Conservation (phyloP, 2,113 vertebrate species). For the Paracanthobrama guichenoti region DNA sequence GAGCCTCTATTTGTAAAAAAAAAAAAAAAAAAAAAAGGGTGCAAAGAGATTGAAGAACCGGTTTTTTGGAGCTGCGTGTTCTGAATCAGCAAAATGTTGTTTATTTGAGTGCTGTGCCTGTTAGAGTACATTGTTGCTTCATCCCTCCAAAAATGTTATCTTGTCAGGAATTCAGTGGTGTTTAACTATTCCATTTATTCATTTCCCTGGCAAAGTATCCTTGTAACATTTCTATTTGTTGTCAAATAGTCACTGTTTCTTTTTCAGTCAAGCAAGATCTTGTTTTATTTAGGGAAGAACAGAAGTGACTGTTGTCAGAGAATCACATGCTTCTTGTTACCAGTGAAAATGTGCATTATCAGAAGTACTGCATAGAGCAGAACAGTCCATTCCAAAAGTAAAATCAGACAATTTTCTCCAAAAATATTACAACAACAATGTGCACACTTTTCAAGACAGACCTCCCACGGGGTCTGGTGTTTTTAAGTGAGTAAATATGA, state of each 20-base stretch:
- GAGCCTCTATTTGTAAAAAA: background rate
- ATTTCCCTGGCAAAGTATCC: background rate
- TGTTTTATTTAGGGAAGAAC: slow-evolving; percentile 1
- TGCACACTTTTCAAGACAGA: background rate
- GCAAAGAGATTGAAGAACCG: background rate
- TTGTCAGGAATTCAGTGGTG: background rate
- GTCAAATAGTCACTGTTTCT: background rate
- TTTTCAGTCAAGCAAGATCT: background rate
- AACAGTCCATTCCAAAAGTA: background rate
- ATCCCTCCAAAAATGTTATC: background rate
- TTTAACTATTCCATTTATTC: background rate
- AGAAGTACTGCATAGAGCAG: background rate
- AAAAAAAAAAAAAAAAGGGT: background rate
- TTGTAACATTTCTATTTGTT: background rate
- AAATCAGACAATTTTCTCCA: background rate
- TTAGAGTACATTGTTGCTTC: background rate
- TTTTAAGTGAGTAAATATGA: background rate
- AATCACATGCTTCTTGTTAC: background rate
- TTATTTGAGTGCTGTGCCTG: background rate
- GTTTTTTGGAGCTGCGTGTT: background rate
- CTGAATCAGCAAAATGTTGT: background rate
- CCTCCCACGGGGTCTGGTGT: background rate
- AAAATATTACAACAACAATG: background rate
- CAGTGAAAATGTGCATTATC: background rate
- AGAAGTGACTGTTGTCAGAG: background rate